These are phyloP conservation scores for Scrobipalpa costella DNA, from an alignment of 2,888 invertebrate genomes.

Conservation along the genomic window DNA sequence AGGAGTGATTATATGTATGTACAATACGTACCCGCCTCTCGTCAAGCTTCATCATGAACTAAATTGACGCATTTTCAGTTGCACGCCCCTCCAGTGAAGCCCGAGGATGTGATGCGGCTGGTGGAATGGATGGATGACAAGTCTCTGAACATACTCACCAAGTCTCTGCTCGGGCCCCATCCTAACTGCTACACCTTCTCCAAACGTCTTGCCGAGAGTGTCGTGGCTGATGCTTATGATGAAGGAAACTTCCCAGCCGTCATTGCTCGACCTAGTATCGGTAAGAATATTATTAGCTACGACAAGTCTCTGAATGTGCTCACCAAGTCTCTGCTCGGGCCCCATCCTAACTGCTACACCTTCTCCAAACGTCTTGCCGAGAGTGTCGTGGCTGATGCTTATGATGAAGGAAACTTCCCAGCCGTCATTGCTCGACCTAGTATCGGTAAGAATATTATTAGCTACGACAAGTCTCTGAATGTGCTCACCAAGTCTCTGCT, in stretches of 20 bases:
- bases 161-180: constrained; percentile 86
- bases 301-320: constrained; percentile 83
- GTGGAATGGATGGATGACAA: constrained; percentile 87
- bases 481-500: background rate
- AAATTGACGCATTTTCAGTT: constrained; percentile 65
- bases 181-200: constrained; percentile 98
- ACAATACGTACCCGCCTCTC: too few species aligned
- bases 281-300: constrained; percentile 70
- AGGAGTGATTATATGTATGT: too few species aligned
- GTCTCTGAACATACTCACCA: constrained; percentile 83
- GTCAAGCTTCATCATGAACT: background rate
- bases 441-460: constrained; percentile 84
- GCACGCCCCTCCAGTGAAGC: constrained; percentile 85
- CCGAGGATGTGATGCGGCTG: constrained; percentile 86
- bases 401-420: constrained; percentile 83
- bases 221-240: constrained; percentile 88
- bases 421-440: constrained; percentile 94
- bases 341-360: constrained; percentile 97
- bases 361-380: constrained; percentile 97
- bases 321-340: constrained; percentile 84
- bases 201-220: constrained; percentile 93
- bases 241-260: constrained; percentile 85
- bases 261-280: constrained; percentile 95
- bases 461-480: background rate
- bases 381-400: constrained; percentile 87